phyloP scores from a whole-genome alignment of 2,113 vertebrate genomes.

The Vombatus ursinus region DNA sequence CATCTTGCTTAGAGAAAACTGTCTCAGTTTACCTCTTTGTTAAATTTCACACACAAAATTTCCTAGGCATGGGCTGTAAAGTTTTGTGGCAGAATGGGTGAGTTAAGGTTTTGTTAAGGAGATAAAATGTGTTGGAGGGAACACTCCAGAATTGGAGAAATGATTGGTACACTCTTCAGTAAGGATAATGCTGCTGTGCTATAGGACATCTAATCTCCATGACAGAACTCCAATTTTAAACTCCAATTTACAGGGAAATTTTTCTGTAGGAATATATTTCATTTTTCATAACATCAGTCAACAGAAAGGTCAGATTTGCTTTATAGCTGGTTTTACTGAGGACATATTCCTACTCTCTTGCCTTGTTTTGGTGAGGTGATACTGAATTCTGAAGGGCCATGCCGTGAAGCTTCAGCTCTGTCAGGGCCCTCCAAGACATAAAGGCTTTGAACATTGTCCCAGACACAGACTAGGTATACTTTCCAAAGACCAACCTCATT shows the following conservation, averaged over 20 bases:
- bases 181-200: neutral
- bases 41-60: neutral
- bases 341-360: neutral
- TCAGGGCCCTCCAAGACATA: neutral
- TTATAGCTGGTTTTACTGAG: neutral
- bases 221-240: neutral
- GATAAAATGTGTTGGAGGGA: neutral
- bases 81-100: neutral
- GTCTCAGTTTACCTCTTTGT: neutral
- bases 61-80: neutral
- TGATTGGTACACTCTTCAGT: neutral
- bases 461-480: neutral
- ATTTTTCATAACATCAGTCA: neutral
- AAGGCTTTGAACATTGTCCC: neutral
- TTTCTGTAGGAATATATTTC: neutral
- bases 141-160: neutral
- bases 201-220: neutral
- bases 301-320: neutral
- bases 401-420: neutral
- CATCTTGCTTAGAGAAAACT: neutral
- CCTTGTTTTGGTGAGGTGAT: neutral
- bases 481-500: neutral
- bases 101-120: neutral
- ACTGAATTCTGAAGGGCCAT: neutral
- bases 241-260: neutral